These are phyloP conservation scores for Alouatta palliata DNA, from an alignment of 2,113 vertebrate genomes.

Conservation along the genomic window DNA sequence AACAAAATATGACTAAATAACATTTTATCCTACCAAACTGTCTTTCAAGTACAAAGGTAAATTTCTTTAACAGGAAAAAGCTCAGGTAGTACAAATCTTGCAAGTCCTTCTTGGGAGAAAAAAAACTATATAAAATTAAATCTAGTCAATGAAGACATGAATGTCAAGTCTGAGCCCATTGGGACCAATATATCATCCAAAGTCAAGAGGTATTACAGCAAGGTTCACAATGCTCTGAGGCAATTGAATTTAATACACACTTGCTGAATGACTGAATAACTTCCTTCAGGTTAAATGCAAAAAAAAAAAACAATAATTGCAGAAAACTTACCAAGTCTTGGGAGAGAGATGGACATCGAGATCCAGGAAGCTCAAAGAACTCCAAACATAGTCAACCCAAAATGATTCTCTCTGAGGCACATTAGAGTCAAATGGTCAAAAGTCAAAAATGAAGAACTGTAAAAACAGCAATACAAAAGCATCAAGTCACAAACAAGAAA, in stretches of 20 bases:
- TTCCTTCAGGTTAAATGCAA: neutral
- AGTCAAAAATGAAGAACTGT: neutral
- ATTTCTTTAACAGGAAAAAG: conserved; percentile 2
- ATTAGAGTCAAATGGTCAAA: neutral
- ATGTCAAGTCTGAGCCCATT: neutral
- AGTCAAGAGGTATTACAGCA: neutral
- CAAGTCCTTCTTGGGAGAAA: neutral
- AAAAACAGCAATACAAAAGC: neutral
- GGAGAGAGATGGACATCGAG: too few species aligned
- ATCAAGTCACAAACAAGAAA: neutral
- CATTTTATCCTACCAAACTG: neutral
- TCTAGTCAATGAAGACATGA: neutral
- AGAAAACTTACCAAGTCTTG: too few species aligned
- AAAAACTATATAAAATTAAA: neutral
- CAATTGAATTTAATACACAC: neutral
- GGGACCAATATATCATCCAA: neutral
- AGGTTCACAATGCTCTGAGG: neutral
- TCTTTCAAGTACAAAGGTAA: neutral
- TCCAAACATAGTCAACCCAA: neutral
- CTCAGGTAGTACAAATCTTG: neutral
- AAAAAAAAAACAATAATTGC: neutral
- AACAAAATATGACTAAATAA: neutral
- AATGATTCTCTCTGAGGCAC: neutral
- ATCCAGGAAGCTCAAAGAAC: too few species aligned
- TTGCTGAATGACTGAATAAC: neutral